Percentiles rank a stretch among this genome's conserved stretches.
phyloP scores from a whole-genome alignment of 2,797 vertebrate genomes.

The Tachyglossus aculeatus region DNA sequence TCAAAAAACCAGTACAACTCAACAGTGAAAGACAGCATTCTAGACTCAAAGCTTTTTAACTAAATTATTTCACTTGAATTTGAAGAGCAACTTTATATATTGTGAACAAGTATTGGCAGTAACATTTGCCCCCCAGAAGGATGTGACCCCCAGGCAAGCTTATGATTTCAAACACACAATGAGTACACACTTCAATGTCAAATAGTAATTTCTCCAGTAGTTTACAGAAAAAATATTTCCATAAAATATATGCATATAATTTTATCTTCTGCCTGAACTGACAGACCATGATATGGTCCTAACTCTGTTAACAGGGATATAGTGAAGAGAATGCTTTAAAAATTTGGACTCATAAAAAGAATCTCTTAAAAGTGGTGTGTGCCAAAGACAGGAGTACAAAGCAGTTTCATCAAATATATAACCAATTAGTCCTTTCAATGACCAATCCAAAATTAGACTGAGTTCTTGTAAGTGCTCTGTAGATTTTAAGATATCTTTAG shows the following conservation, averaged over 20 bases:
- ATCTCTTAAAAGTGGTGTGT: conserved; percentile 9
- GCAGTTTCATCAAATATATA: background rate
- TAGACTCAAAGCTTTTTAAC: too few relatives aligned
- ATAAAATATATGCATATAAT: background rate
- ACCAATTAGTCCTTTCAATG: conserved; percentile 16
- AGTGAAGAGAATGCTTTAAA: background rate
- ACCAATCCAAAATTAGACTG: too few relatives aligned
- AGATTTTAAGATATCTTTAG: too few relatives aligned
- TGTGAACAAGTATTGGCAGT: too few relatives aligned
- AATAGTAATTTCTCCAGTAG: conserved; percentile 35
- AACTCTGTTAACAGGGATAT: conserved; percentile 26
- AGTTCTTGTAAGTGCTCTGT: too few relatives aligned
- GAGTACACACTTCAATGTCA: conserved; percentile 26
- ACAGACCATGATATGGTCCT: conserved; percentile 14
- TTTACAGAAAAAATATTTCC: conserved; percentile 25
- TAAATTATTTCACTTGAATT: too few relatives aligned
- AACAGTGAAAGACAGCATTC: too few relatives aligned
- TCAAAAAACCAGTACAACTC: too few relatives aligned
- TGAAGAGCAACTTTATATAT: too few relatives aligned
- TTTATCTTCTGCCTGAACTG: background rate
- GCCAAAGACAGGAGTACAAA: background rate
- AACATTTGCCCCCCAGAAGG: too few relatives aligned
- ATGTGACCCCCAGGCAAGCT: too few relatives aligned
- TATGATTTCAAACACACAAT: conserved; percentile 1
- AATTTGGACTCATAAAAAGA: conserved; percentile 26